A percentile compares a stretch with the other conserved stretches of the same genome.
Evolutionary conservation across 2,797 vertebrate species (phyloP).

Genomic region (Xerus rutilus): DNA sequence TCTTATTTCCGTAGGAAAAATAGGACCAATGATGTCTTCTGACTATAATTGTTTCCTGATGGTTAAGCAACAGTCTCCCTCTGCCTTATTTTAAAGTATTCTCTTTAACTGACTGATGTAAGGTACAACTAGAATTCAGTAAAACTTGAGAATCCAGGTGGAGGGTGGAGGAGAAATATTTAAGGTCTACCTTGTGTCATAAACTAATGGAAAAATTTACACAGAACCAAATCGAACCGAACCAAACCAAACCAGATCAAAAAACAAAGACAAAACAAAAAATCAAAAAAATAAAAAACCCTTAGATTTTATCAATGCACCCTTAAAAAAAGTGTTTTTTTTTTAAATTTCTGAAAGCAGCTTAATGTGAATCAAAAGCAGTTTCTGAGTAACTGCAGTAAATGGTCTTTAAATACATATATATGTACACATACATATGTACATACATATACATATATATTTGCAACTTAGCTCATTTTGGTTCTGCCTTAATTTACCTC

Average conservation of each 20-base stretch:
- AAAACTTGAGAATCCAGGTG: slow-evolving; percentile 85
- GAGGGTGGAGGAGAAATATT: slow-evolving; percentile 83
- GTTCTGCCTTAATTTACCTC: slow-evolving; percentile 88
- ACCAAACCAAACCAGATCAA: slow-evolving; percentile 8
- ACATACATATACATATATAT: slow-evolving; percentile 54
- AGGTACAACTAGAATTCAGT: slow-evolving; percentile 85
- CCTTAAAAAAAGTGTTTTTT: slow-evolving; percentile 84
- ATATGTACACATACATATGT: slow-evolving; percentile 64
- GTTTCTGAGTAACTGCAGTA: slow-evolving; percentile 92
- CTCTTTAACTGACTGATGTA: slow-evolving; percentile 81
- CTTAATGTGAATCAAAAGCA: slow-evolving; percentile 91
- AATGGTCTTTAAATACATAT: slow-evolving; percentile 89
- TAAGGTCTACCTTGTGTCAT: slow-evolving; percentile 90
- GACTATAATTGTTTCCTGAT: slow-evolving; percentile 81
- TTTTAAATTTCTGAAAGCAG: slow-evolving; percentile 89
- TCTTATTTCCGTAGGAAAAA: slow-evolving; percentile 86
- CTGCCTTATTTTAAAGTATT: slow-evolving; percentile 79
- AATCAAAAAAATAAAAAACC: neutral
- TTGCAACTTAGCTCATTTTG: slow-evolving; percentile 88
- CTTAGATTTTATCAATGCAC: slow-evolving; percentile 88
- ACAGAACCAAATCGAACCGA: slow-evolving; percentile 61
- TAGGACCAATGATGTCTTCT: slow-evolving; percentile 81
- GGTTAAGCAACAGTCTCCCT: slow-evolving; percentile 82
- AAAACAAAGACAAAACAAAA: slow-evolving; percentile 29
- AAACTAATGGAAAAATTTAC: slow-evolving; percentile 85